A percentile compares a stretch with the other conserved stretches of the same genome.
These are phyloP conservation scores for Archocentrus centrarchus DNA, from an alignment of 2,113 vertebrate species.

Conservation along the genomic window DNA sequence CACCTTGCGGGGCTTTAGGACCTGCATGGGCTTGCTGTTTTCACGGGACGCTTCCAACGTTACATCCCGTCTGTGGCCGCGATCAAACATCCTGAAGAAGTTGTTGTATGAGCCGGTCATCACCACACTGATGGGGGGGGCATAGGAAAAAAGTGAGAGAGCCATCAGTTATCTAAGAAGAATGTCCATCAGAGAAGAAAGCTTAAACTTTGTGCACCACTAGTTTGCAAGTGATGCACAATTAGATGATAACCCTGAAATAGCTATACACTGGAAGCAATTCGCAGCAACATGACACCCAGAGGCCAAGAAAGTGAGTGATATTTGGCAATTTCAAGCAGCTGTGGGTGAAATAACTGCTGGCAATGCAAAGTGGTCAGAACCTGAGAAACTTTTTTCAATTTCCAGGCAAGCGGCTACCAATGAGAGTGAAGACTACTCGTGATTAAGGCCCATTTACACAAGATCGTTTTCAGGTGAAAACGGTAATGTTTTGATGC, in stretches of 20 bases:
- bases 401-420: too few species aligned
- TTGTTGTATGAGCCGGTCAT: constrained; percentile 99
- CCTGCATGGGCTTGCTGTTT: constrained; percentile 94
- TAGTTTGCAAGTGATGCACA: background rate
- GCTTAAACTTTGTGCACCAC: background rate
- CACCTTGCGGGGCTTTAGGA: constrained; percentile 94
- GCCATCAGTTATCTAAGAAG: background rate
- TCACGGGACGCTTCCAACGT: constrained; percentile 96
- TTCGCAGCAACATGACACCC: background rate
- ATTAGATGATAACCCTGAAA: background rate
- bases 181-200: background rate
- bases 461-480: too few species aligned
- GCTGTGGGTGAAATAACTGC: background rate
- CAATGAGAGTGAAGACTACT: too few species aligned
- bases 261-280: background rate
- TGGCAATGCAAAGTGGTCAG: background rate
- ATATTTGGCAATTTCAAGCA: background rate
- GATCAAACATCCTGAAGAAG: constrained; percentile 99
- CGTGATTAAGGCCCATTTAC: too few species aligned
- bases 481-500: too few species aligned
- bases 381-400: background rate
- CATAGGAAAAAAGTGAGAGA: background rate
- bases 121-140: constrained; percentile 84
- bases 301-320: background rate
- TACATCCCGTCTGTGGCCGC: constrained; percentile 90